These are phyloP conservation scores for Falco naumanni DNA, from an alignment of 2,797 vertebrate species.

Conservation along the genomic window DNA sequence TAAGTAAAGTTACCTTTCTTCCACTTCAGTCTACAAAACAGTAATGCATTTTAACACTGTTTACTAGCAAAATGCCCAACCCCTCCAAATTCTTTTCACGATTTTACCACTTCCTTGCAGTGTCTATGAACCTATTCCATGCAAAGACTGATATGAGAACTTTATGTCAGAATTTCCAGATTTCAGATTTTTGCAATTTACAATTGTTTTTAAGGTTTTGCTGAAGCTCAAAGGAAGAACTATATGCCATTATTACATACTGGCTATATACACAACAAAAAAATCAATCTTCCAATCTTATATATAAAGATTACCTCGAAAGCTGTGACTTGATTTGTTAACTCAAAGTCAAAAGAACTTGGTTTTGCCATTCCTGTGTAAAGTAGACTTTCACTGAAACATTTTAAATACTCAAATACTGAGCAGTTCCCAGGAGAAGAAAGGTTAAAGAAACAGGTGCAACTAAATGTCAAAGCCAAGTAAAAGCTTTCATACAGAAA, in stretches of 20 bases:
- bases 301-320: neutral
- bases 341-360: neutral
- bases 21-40: neutral
- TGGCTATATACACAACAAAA: neutral
- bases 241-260: neutral
- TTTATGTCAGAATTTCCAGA: neutral
- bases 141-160: neutral
- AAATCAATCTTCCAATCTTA: neutral
- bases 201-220: neutral
- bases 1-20: neutral
- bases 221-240: neutral
- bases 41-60: neutral
- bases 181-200: neutral
- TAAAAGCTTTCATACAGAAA: neutral
- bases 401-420: neutral
- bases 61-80: neutral
- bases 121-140: neutral
- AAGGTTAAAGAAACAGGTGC: slow-evolving; percentile 45
- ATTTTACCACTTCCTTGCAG: neutral
- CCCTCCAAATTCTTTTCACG: neutral
- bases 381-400: neutral
- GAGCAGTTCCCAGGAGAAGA: neutral
- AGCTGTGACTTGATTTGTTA: neutral
- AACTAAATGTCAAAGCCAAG: slow-evolving; percentile 18
- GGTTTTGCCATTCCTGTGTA: neutral